Evolutionary conservation across 1,140 invertebrate genomes (phyloP), one percentile per base, ranked within the genome.

Genomic region (Metaphire vulgaris): DNA sequence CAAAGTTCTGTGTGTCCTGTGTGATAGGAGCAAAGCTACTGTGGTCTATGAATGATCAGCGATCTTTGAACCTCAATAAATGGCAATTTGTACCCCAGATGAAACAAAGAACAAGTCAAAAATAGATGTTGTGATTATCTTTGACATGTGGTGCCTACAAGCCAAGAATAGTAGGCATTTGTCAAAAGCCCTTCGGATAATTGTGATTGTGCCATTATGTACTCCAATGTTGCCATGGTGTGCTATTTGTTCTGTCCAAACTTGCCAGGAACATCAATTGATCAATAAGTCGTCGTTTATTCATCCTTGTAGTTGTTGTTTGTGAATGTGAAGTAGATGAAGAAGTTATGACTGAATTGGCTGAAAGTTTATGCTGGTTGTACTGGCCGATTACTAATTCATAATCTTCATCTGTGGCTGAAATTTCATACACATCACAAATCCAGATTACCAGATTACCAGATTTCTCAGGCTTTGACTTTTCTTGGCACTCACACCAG

Each of bases 131-230:
- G 41, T 21, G 21, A 56, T 56, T 56, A 56, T 56, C 21, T 56
- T 21, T 12, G 21, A 56, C 41, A 56, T 12, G 21, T 56, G 41
- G 41, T 56, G 41, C 21, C 41, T 56, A 56, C 41, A 56, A 56
- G 41, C 41, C 41, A 56, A 56, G 41, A 56, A 56, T 56, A 56
- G 41, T 56, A 56, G 41, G 41, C 41, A 21, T 56, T 56, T 56
- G 41, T 56, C 41, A 56, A 56, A 56, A 21, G 41, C 21, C 41
- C 21, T 21, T 56, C 21, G 41, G 21, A 56, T 56, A 56, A 56
- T 21, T 6, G 41, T 56, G 6, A 12, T 56, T 56, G 41, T 21
- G 21, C 41, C 41, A 56, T 21, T 56, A 21, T 56, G 41, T 6
- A 56, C 41, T 56, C 41, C 41, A 12, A 21, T 56, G 41, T 56